phyloP scores from a whole-genome alignment of 2,113 vertebrate species.

The Columba janthina region DNA sequence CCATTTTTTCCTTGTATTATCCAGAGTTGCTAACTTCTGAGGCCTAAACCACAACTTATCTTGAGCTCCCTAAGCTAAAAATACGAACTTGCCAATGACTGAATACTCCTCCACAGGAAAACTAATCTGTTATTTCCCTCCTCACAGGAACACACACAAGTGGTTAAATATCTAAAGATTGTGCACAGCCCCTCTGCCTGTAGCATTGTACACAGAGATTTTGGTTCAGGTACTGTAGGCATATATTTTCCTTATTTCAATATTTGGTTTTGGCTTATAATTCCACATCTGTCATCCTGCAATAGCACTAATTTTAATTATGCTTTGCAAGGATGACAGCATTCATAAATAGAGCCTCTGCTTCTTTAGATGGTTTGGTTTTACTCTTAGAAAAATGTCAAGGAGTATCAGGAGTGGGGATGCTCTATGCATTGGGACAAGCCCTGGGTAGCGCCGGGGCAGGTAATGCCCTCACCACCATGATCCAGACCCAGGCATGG shows the following conservation, averaged over 20 bases:
- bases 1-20: background rate
- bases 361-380: background rate
- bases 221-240: background rate
- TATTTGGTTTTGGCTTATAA: background rate
- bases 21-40: conserved; percentile 2
- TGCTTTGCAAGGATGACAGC: background rate
- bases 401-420: background rate
- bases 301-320: background rate
- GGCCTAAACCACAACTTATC: conserved; percentile 4
- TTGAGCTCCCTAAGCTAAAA: conserved; percentile 20
- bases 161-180: background rate
- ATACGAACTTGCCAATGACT: background rate
- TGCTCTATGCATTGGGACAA: background rate
- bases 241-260: background rate
- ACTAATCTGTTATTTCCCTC: conserved; percentile 2
- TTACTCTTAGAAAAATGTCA: background rate
- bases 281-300: background rate
- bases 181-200: background rate
- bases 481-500: background rate
- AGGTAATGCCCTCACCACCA: background rate
- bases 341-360: background rate
- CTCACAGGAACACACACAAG: background rate
- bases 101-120: conserved; percentile 34
- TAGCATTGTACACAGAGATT: background rate
- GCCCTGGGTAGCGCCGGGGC: rapidly evolving